Evolutionary conservation across 2,797 vertebrate species (phyloP).

Genomic region (Lycodopsis pacificus): DNA sequence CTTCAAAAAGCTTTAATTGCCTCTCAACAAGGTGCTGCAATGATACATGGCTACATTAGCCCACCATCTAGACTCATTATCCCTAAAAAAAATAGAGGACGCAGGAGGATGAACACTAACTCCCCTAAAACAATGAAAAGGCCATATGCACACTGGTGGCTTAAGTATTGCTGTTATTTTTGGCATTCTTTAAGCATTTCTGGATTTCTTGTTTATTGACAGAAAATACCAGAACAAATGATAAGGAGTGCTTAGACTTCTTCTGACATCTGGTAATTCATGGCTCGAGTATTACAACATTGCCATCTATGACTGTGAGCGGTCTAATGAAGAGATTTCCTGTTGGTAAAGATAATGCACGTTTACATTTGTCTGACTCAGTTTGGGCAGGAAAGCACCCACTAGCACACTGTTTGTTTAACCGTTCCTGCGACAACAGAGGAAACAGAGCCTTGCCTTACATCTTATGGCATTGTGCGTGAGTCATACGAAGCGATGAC

Average conservation of each 20-base stretch:
- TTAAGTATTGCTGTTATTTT: background rate
- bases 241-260: constrained; percentile 3
- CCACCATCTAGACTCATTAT: constrained; percentile 46
- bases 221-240: constrained; percentile 3
- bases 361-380: constrained; percentile 75
- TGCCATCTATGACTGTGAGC: constrained; percentile 30
- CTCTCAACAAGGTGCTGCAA: constrained; percentile 72
- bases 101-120: background rate
- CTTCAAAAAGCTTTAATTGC: constrained; percentile 70
- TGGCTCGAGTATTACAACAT: constrained; percentile 20
- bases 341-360: constrained; percentile 61
- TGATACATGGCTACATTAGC: constrained; percentile 49
- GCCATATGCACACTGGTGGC: background rate
- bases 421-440: constrained; percentile 71
- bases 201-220: background rate
- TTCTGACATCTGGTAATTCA: constrained; percentile 24
- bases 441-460: constrained; percentile 68
- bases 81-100: constrained; percentile 13
- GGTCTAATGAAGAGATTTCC: constrained; percentile 50
- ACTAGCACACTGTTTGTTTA: constrained; percentile 69
- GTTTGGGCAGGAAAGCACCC: constrained; percentile 71
- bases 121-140: background rate
- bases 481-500: constrained; percentile 63
- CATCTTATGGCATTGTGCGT: constrained; percentile 42
- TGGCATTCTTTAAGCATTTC: background rate